A percentile compares a stretch with the other conserved stretches of the same genome.
phyloP scores from a whole-genome alignment of 2,113 vertebrate genomes.

The Leuciscus idus region DNA sequence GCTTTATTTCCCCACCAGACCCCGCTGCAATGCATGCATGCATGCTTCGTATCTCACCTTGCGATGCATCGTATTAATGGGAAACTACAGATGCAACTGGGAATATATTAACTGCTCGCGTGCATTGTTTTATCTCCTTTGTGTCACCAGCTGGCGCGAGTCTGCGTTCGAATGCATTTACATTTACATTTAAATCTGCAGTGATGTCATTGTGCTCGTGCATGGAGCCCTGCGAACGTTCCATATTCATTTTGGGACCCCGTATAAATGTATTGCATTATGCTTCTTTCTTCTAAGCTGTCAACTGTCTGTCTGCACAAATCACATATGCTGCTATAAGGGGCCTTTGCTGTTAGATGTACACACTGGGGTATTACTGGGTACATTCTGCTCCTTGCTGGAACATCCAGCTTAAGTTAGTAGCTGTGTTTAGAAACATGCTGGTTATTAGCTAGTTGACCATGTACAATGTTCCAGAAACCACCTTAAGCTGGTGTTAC shows the following conservation, averaged over 20 bases:
- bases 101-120: background rate
- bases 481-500: background rate
- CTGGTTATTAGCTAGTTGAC: background rate
- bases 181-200: conserved; percentile 14
- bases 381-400: background rate
- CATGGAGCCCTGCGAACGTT: conserved; percentile 13
- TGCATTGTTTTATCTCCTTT: conserved; percentile 43
- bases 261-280: background rate
- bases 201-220: conserved; percentile 35
- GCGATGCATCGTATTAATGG: background rate
- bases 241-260: background rate
- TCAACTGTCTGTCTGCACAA: conserved; percentile 4
- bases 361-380: background rate
- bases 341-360: background rate
- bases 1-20: conserved; percentile 55
- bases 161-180: conserved; percentile 36
- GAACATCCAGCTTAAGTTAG: background rate
- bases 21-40: conserved; percentile 60
- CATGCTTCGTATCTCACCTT: conserved; percentile 29
- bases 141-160: conserved; percentile 29
- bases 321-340: background rate
- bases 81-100: conserved; percentile 12
- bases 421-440: background rate
- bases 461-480: background rate
- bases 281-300: conserved; percentile 3